A percentile compares a stretch with the other conserved stretches of the same genome.
These are phyloP conservation scores for Rhopilema esculentum DNA, from an alignment of 30 jellyfish, hydroid and myxozoan genomes.

Conservation along the genomic window DNA sequence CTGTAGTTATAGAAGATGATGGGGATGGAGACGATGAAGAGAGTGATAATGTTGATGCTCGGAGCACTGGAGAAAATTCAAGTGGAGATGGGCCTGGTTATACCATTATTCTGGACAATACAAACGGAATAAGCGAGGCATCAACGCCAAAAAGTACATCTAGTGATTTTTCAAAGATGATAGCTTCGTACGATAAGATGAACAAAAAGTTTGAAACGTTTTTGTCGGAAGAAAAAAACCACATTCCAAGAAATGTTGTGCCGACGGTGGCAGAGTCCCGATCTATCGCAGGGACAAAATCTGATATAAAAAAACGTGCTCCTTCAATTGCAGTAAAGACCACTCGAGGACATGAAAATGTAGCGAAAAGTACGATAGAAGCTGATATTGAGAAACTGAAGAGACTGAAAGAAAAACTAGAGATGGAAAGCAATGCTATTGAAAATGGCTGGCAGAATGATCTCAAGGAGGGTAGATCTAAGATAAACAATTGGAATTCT, in stretches of 20 bases:
- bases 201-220: conserved; percentile 24
- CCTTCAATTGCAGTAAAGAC: not conserved
- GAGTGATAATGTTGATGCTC: not conserved
- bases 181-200: conserved; percentile 41
- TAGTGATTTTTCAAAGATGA: conserved; percentile 35
- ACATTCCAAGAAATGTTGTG: conserved; percentile 6
- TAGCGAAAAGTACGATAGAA: conserved; percentile 21
- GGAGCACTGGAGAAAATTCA: conserved; percentile 18
- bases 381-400: conserved; percentile 45
- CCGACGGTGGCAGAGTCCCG: conserved; percentile 3
- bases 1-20: conserved; percentile 71
- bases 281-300: not conserved
- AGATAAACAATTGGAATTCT: not conserved
- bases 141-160: conserved; percentile 23
- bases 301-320: not conserved
- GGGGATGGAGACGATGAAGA: conserved; percentile 37
- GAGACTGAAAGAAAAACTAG: conserved; percentile 10
- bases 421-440: conserved; percentile 24
- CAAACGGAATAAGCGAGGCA: conserved; percentile 14
- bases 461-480: conserved; percentile 14
- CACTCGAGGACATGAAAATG: not conserved
- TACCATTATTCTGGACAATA: conserved; percentile 58
- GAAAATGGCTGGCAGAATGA: not conserved
- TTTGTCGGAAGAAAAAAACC: conserved; percentile 38
- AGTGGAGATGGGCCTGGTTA: conserved; percentile 42